A percentile compares a stretch with the other conserved stretches of the same genome.
Conservation (phyloP, 2,797 vertebrate genomes). For the Xiphophorus birchmanni region DNA sequence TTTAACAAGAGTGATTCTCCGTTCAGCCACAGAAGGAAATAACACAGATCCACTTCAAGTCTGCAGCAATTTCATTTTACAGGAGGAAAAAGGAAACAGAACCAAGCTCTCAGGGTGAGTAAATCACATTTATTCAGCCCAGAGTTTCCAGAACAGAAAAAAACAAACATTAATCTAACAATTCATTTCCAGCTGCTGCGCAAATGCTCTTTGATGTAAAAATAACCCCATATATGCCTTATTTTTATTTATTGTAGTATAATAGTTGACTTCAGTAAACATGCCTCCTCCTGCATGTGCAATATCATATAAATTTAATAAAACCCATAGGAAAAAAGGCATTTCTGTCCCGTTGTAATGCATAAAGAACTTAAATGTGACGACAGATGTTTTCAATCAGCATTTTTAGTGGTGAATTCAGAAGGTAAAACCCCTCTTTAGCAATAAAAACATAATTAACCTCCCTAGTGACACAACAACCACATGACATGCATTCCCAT, state of each 20-base stretch:
- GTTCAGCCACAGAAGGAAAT: neutral
- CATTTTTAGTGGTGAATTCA: neutral
- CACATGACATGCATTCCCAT: conserved; percentile 8
- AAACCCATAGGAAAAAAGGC: neutral
- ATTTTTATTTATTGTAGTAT: neutral
- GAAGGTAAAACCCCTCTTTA: neutral
- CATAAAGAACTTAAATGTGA: neutral
- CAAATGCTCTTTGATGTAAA: neutral
- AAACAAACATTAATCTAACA: conserved; percentile 36
- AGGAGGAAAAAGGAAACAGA: conserved; percentile 13
- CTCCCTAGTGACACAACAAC: neutral
- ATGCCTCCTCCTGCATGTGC: neutral
- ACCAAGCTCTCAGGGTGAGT: conserved; percentile 9
- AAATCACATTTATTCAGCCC: conserved; percentile 15
- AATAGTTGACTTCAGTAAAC: conserved; percentile 2
- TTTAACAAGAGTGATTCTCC: conserved; percentile 6
- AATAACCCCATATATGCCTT: neutral
- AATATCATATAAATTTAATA: conserved; percentile 13
- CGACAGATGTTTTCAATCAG: neutral
- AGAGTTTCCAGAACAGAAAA: conserved; percentile 22
- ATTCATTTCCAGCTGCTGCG: conserved; percentile 21
- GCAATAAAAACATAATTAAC: conserved; percentile 4
- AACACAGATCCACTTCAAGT: conserved; percentile 19
- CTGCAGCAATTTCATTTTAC: conserved; percentile 18
- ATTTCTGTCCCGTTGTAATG: neutral